Base-by-base conservation (phyloP, 2,888 invertebrate species). In the Drosophila peninsularis region DNA sequence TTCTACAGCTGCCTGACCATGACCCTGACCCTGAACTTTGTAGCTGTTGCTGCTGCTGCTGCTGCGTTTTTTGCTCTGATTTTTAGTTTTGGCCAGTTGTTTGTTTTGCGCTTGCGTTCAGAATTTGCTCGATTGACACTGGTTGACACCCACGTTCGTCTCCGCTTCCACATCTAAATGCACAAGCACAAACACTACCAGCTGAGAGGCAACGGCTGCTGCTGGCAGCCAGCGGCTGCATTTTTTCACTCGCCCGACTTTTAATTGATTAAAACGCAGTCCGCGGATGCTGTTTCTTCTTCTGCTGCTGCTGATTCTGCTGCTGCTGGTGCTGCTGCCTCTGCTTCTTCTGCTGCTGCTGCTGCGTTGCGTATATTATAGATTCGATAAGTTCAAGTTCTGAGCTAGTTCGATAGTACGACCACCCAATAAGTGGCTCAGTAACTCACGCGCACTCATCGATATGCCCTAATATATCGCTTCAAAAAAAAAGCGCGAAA, bases 81-180 rank as follows among this genome's bases (percentile, higher is more conserved):
- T 66, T 47, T 67, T 69, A 68, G 68, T 44, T 78, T 69, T 52
- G 49, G 54, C 50, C 61, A 74, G 62, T 61, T 77, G 62, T 57
- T 77, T 75, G 69, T 78, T 70, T 78, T 78, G 78, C 78, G 78
- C 78, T 78, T 78, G 78, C 81, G 78, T 78, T 78, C 53, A 63
- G 49, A 66, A 64, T 66, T 78, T 63, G 74, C 66, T 69, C 52
- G 65, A n/a, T 69, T 77, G 74, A 69, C 57, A 78, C 75, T 73
- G 69, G 75, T 78, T 56, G 62, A 74, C 79, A 79, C 82, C 79
- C 82, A 79, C 79, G 79, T 64, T 66, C 69, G 65, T 44, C 41
- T 53, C 58, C 62, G 61, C 52, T 52, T 52, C 60, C 34, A 55
- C 75, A 42, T 58, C 41, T n/a, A 57, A 21, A 27, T 37, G 13